Percentiles rank a stretch among this genome's conserved stretches.
phyloP scores from a whole-genome alignment of 2,797 vertebrate genomes.

The Sebastes iracundus region DNA sequence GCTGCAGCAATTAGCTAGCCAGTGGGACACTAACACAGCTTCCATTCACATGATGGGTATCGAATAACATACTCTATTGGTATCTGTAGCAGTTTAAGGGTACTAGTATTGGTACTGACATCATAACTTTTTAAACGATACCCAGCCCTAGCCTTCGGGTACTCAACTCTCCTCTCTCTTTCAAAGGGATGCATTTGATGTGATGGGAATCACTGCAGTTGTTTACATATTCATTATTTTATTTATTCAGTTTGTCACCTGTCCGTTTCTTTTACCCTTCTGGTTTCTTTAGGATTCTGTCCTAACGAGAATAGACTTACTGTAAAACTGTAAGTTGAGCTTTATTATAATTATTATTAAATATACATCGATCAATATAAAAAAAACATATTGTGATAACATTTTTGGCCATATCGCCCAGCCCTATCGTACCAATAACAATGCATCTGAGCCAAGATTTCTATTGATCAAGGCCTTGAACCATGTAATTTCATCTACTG shows the following conservation, averaged over 20 bases:
- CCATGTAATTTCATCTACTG: conserved; percentile 31
- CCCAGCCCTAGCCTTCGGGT: too few species aligned
- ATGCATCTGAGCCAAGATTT: not conserved
- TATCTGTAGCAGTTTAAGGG: too few species aligned
- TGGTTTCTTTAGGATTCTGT: not conserved
- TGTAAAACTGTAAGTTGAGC: not conserved
- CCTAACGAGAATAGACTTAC: not conserved
- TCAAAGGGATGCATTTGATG: not conserved
- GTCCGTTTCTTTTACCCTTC: not conserved
- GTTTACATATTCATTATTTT: not conserved
- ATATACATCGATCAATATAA: not conserved
- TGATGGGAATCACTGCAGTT: not conserved
- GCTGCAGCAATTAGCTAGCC: too few species aligned
- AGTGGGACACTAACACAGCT: too few species aligned
- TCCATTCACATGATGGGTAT: too few species aligned
- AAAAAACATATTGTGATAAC: not conserved
- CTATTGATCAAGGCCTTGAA: conserved; percentile 10
- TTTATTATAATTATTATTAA: not conserved
- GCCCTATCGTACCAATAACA: not conserved
- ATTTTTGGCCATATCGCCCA: not conserved
- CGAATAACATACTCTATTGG: too few species aligned
- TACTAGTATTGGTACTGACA: too few species aligned
- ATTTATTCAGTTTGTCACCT: not conserved
- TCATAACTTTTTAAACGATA: too few species aligned
- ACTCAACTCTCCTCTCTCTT: too few species aligned